Evolutionary conservation across 2,888 invertebrate genomes (phyloP), one percentile per base, ranked within the genome.

Genomic region (Eubasilissa splendida): DNA sequence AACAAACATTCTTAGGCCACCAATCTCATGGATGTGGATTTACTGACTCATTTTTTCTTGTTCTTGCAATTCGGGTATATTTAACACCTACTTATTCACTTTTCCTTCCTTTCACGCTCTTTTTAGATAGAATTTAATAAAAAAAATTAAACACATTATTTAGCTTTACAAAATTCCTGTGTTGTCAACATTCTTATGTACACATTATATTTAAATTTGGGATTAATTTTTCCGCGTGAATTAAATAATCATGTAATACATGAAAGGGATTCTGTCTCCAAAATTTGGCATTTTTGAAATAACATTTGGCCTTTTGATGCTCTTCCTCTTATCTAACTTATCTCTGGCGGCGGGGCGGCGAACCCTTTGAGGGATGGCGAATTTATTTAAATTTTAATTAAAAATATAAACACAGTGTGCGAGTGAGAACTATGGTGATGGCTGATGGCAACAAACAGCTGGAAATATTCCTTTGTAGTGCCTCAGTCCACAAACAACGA

Each of bases 371-470:
- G 71, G 12, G 63, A 60, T 58, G 22, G 58, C 33, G 71, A 78
- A 76, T 80, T 82, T 82, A 82, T 82, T 82, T 80, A 75, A 76
- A 80, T 79, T 79, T 79, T 75, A 79, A 79, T 79, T 79, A 79
- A 79, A 79, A 74, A 79, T 79, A 68, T 22, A 60, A 77, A 59
- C 12, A 54, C 56, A 59, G 52, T 53, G 60, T 59, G 50, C 53
- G 65, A 73, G 53, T 14, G 74, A 42, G 33, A 79, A 74, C 52
- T 65, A 65, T 8, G 22, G 58, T 12, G 9, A 70, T 54, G 59
- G 56, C 31, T 42, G 56, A 65, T 73, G 42, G 56, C 60, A 54
- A 71, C 59, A 70, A 71, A 66, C 66, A 58, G 33, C 14, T 54
- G 31, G 31, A 59, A 60, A 59, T 56, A 76, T 80, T 68, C 79